Evolutionary conservation across 2,113 vertebrate species (phyloP).

Genomic region (Lepus timidus): DNA sequence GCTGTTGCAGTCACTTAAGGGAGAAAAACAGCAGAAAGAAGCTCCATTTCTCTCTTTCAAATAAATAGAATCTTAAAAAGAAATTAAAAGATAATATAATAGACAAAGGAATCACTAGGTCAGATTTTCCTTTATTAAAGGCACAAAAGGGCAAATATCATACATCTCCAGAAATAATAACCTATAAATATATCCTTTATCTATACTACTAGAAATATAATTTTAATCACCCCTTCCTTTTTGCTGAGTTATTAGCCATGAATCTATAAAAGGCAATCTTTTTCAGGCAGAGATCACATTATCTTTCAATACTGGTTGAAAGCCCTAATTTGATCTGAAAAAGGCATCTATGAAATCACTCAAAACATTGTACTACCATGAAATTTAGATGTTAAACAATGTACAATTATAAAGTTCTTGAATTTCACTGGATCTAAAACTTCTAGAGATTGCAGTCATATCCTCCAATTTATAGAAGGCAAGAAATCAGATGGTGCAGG

Average conservation of each 20-base stretch:
- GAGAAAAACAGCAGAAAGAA: no score
- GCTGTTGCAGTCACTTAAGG: no score
- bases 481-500: not conserved
- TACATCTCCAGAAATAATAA: not conserved
- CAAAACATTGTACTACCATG: not conserved
- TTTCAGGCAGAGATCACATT: conserved; percentile 12
- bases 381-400: conserved; percentile 41
- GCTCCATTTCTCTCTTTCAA: no score
- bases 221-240: not conserved
- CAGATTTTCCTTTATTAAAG: conserved; percentile 46
- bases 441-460: conserved; percentile 27
- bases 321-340: conserved; percentile 48
- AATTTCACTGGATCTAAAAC: not conserved
- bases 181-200: not conserved
- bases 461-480: not conserved
- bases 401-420: not conserved
- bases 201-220: conserved; percentile 2
- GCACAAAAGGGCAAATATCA: not conserved
- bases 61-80: no score
- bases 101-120: not conserved
- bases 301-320: conserved; percentile 16
- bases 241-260: not conserved
- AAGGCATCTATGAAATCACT: conserved; percentile 30
- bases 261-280: conserved; percentile 28
- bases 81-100: not conserved